phyloP scores from a whole-genome alignment of 2,888 invertebrate genomes.

The Nasonovia ribisnigri region DNA sequence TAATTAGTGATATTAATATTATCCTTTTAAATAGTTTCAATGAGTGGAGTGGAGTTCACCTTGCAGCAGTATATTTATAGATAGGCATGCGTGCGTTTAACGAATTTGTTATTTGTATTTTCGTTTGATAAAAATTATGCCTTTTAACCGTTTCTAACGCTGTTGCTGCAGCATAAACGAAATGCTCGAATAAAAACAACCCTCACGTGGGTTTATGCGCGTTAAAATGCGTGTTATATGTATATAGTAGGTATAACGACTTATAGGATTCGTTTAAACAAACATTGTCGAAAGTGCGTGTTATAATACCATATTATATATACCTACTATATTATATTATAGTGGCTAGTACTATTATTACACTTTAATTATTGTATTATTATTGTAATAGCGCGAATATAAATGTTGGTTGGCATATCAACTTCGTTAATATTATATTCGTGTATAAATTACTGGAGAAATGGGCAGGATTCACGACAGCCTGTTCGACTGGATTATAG shows the following conservation, averaged over 20 bases:
- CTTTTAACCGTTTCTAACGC: not conserved
- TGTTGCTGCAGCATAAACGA: not conserved
- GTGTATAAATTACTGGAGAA: not conserved
- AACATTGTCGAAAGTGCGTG: not conserved
- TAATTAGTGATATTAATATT: not conserved
- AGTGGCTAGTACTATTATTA: not conserved
- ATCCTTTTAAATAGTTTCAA: not conserved
- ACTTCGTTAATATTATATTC: not conserved
- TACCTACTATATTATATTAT: not conserved
- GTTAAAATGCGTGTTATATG: not conserved
- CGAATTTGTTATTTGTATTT: not conserved
- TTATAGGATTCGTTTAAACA: constrained; percentile 9
- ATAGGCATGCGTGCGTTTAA: not conserved
- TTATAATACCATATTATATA: not conserved
- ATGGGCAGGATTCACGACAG: not conserved
- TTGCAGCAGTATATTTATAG: not conserved
- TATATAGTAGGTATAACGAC: not conserved
- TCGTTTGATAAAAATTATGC: not conserved
- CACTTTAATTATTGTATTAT: not conserved
- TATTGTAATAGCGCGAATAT: not conserved
- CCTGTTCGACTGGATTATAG: not conserved
- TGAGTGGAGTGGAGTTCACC: not conserved
- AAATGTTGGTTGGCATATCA: not conserved
- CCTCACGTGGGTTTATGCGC: not conserved
- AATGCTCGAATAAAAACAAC: not conserved